These are phyloP conservation scores for Eilema sororculum DNA, from an alignment of 2,888 invertebrate species.

Conservation along the genomic window DNA sequence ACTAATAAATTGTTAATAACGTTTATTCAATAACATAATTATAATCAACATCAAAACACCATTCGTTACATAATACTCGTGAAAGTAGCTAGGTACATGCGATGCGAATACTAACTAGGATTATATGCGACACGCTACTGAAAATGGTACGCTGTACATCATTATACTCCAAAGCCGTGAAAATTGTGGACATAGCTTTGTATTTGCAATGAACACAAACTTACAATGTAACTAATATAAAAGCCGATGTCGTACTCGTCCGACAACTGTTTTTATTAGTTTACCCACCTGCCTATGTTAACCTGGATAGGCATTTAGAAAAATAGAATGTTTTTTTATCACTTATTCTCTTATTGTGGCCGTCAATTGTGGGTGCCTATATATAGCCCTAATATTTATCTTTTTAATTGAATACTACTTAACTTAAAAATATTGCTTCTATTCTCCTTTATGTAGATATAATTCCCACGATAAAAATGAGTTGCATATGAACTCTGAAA, in stretches of 20 bases:
- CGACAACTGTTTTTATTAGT: slow-evolving; percentile 2
- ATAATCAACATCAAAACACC: not conserved
- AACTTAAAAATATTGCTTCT: not conserved
- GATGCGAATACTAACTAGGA: too few relatives aligned
- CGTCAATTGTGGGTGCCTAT: not conserved
- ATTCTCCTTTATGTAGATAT: not conserved
- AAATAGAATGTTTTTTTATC: not conserved
- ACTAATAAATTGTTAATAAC: not conserved
- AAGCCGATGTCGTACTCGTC: not conserved
- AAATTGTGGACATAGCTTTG: not conserved
- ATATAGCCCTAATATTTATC: not conserved
- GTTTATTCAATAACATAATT: not conserved
- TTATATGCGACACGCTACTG: not conserved
- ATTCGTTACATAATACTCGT: too few relatives aligned
- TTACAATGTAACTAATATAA: slow-evolving; percentile 4
- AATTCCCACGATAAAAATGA: not conserved
- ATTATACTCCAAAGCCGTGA: not conserved
- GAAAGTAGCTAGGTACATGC: too few relatives aligned
- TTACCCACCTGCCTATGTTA: slow-evolving; percentile 8
- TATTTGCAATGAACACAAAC: not conserved
- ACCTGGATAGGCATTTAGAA: not conserved
- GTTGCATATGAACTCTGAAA: not conserved
- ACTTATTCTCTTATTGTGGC: not conserved
- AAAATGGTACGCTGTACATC: not conserved
- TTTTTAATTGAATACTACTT: not conserved